phyloP scores from a whole-genome alignment of 2,113 vertebrate species.

The Petaurus breviceps region DNA sequence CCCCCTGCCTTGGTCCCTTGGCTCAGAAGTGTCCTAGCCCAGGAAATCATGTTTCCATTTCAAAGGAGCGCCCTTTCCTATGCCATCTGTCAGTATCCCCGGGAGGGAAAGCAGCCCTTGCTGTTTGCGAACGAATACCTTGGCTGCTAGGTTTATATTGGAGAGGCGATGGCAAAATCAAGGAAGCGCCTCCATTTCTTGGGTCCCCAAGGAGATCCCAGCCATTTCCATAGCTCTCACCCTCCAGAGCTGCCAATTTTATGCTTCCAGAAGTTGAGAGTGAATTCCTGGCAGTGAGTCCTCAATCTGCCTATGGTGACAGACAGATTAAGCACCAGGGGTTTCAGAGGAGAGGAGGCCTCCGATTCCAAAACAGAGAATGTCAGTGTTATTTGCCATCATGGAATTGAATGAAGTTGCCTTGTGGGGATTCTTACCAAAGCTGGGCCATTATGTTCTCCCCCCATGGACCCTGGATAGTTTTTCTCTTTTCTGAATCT shows the following conservation, averaged over 20 bases:
- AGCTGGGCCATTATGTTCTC: conserved; percentile 42
- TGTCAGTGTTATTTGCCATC: conserved; percentile 76
- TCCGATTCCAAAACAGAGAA: conserved; percentile 67
- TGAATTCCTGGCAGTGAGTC: conserved; percentile 77
- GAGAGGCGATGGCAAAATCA: conserved; percentile 57
- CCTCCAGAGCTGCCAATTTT: conserved; percentile 71
- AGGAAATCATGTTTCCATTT: neutral
- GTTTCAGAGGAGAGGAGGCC: conserved; percentile 80
- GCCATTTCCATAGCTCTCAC: conserved; percentile 57
- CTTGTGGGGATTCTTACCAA: conserved; percentile 63
- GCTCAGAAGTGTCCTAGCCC: neutral
- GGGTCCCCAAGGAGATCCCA: conserved; percentile 62
- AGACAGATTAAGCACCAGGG: conserved; percentile 82
- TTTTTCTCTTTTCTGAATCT: conserved; percentile 51
- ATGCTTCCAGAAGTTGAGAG: conserved; percentile 78
- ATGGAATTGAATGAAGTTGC: conserved; percentile 69
- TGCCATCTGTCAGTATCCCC: neutral
- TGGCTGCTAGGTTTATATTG: conserved; percentile 28
- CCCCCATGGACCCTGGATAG: conserved; percentile 36
- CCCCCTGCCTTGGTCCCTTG: too few relatives aligned
- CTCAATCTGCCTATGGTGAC: conserved; percentile 79
- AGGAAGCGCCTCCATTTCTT: conserved; percentile 45
- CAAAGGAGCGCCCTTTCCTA: neutral
- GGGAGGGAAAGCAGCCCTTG: conserved; percentile 22
- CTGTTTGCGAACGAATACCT: conserved; percentile 51